Evolutionary conservation across 1,140 invertebrate genomes (phyloP).

Genomic region (Dendrolimus kikuchii): DNA sequence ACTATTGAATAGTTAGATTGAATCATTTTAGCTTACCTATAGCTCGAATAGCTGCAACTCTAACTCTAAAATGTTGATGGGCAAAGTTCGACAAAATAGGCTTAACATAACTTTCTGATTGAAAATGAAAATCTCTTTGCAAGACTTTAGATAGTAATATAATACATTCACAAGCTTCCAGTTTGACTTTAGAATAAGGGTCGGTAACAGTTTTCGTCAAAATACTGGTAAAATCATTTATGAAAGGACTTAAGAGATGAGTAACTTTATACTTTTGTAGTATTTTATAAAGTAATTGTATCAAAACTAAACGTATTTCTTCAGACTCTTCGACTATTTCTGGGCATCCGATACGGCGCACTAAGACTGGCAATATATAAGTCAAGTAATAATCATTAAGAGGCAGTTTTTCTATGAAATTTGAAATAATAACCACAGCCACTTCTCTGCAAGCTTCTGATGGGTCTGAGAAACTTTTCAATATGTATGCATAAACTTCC

Average conservation of each 20-base stretch:
- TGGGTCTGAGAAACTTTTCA: constrained; percentile 59
- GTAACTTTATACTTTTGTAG: constrained; percentile 76
- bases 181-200: constrained; percentile 84
- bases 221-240: constrained; percentile 84
- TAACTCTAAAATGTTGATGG: constrained; percentile 87
- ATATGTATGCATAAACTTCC: constrained; percentile 55
- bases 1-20: constrained; percentile 5
- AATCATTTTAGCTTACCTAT: constrained; percentile 71
- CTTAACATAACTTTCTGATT: constrained; percentile 80
- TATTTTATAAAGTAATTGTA: constrained; percentile 78
- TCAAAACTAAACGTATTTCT: constrained; percentile 83
- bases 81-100: constrained; percentile 80
- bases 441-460: constrained; percentile 57
- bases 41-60: constrained; percentile 80
- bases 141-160: constrained; percentile 76
- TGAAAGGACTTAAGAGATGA: constrained; percentile 75
- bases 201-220: constrained; percentile 81
- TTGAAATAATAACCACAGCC: constrained; percentile 47
- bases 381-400: constrained; percentile 80
- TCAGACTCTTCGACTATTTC: constrained; percentile 89
- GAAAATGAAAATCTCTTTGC: constrained; percentile 80
- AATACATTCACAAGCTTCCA: constrained; percentile 81
- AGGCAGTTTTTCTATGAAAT: constrained; percentile 53
- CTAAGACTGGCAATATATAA: constrained; percentile 83
- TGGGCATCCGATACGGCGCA: constrained; percentile 82